These are phyloP conservation scores for Pyrocephalus nanus DNA, from an alignment of 2,797 vertebrate genomes.

Conservation along the genomic window DNA sequence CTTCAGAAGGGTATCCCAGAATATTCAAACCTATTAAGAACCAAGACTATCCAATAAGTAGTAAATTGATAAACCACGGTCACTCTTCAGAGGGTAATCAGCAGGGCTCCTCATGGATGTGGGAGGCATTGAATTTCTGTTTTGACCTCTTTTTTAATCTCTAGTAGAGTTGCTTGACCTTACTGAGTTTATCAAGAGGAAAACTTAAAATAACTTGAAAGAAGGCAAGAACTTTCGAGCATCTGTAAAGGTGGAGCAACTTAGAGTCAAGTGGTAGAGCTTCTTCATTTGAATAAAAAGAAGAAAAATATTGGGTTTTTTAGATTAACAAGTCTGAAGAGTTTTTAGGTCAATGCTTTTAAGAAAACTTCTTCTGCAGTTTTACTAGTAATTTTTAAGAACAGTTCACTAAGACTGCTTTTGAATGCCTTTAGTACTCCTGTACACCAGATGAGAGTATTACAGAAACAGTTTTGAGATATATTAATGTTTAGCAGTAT, in stretches of 20 bases:
- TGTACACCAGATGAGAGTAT: background rate
- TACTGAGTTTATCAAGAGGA: background rate
- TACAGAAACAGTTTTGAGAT: conserved; percentile 49
- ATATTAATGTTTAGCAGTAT: conserved; percentile 12
- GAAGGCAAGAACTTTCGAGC: background rate
- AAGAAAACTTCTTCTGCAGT: background rate
- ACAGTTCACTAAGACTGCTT: background rate
- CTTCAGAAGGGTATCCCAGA: background rate
- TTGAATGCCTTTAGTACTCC: conserved; percentile 40
- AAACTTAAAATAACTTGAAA: background rate
- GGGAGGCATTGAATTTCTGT: background rate
- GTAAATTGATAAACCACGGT: background rate
- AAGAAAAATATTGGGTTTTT: background rate
- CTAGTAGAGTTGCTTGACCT: background rate
- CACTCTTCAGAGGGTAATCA: background rate
- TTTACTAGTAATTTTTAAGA: conserved; percentile 11
- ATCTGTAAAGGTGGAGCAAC: background rate
- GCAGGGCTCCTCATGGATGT: background rate
- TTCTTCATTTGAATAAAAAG: background rate
- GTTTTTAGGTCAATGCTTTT: background rate
- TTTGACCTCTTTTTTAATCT: background rate
- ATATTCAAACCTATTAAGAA: background rate
- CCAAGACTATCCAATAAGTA: background rate
- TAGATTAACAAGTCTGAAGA: background rate
- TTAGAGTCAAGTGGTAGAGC: background rate